Conservation (phyloP, 2,797 vertebrate species). For the Pipistrellus nathusii region DNA sequence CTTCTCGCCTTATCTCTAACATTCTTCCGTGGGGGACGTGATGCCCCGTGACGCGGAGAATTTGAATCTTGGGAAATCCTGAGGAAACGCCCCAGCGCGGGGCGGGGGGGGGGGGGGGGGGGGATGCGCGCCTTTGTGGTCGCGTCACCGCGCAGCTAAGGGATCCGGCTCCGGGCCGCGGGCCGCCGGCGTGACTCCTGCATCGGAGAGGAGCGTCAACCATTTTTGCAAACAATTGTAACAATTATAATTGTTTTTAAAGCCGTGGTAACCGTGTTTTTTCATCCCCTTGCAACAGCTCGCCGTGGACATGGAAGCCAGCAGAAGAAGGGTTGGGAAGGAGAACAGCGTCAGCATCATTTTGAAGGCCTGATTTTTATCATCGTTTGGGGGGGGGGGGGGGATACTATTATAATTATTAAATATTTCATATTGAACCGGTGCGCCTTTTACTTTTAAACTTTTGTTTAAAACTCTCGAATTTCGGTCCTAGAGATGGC, state of each 20-base stretch:
- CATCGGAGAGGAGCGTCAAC: accelerated
- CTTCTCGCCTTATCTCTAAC: neutral
- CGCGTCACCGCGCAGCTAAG: neutral
- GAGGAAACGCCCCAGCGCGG: neutral
- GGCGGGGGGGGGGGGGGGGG: too few relatives aligned
- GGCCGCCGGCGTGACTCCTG: neutral
- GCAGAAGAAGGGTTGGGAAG: neutral
- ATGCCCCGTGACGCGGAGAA: neutral
- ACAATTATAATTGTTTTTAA: neutral
- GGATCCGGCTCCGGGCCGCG: accelerated
- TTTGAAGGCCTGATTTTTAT: neutral
- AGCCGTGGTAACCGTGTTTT: neutral
- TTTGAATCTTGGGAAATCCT: neutral
- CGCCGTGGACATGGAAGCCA: too few relatives aligned
- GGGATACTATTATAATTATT: neutral
- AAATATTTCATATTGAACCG: neutral
- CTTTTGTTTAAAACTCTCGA: neutral
- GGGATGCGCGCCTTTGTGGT: accelerated
- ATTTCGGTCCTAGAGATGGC: neutral
- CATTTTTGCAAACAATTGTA: neutral
- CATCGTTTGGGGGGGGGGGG: neutral
- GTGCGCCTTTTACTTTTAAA: neutral
- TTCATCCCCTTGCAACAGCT: neutral
- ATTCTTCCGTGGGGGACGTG: neutral
- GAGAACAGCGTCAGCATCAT: neutral